phyloP scores from a whole-genome alignment of 2,888 invertebrate genomes.

The Steinernema hermaphroditum region DNA sequence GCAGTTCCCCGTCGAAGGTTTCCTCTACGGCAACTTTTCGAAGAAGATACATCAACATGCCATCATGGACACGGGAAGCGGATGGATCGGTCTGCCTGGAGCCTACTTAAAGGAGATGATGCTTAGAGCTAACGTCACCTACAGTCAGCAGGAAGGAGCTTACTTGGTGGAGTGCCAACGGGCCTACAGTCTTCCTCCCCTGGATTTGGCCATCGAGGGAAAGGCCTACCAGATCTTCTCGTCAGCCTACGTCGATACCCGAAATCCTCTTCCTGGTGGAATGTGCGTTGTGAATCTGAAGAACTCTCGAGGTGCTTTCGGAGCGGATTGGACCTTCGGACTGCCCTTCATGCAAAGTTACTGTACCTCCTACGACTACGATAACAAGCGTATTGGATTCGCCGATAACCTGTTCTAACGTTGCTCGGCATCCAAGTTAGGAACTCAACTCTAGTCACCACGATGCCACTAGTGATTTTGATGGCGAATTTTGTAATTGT shows the following conservation, averaged over 20 bases:
- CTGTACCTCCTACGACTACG: slow-evolving; percentile 25
- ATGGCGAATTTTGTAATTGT: no score
- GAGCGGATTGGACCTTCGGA: slow-evolving; percentile 25
- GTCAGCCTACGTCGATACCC: background rate
- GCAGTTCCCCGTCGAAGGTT: background rate
- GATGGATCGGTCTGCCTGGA: slow-evolving; percentile 16
- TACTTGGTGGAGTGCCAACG: background rate
- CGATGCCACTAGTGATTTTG: no score
- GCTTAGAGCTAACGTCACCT: background rate
- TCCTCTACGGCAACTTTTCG: background rate
- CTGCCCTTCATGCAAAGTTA: slow-evolving; percentile 20
- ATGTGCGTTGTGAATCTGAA: slow-evolving; percentile 29
- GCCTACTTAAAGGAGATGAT: slow-evolving; percentile 1
- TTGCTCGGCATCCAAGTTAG: background rate
- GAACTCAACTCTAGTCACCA: no score
- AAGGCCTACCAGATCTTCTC: background rate
- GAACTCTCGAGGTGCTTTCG: background rate
- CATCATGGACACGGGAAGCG: slow-evolving; percentile 20
- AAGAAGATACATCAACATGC: background rate
- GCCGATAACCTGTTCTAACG: slow-evolving; percentile 9
- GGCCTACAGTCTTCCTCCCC: background rate
- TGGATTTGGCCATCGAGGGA: background rate
- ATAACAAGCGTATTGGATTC: slow-evolving; percentile 12
- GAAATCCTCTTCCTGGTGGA: background rate
- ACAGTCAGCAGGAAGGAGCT: background rate